These are phyloP conservation scores for Dipodomys stephensi DNA, from an alignment of 2,113 vertebrate genomes.

Conservation along the genomic window DNA sequence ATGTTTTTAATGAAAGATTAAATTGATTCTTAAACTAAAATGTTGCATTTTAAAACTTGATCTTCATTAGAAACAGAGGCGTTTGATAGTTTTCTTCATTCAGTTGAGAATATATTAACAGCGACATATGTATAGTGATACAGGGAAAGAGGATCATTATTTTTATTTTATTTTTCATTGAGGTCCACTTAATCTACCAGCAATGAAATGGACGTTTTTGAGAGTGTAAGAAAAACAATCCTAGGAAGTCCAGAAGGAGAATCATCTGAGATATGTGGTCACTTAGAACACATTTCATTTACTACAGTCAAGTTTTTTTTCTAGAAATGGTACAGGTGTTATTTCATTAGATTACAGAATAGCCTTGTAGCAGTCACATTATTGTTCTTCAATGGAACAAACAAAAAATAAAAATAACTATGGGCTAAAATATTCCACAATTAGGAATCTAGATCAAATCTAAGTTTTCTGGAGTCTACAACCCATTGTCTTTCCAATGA, in stretches of 20 bases:
- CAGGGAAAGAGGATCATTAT: background rate
- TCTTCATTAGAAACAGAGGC: background rate
- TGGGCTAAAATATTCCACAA: background rate
- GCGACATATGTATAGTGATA: background rate
- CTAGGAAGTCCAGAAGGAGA: background rate
- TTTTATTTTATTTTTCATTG: background rate
- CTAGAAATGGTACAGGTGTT: background rate
- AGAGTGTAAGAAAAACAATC: background rate
- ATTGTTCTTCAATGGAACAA: background rate
- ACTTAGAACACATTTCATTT: background rate
- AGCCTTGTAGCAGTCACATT: background rate
- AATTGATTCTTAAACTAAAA: background rate
- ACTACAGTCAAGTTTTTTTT: background rate
- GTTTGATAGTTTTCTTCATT: background rate
- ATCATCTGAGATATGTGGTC: background rate
- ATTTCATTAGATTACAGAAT: background rate
- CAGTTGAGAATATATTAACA: background rate
- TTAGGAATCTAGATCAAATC: background rate
- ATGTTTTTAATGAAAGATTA: constrained; percentile 15
- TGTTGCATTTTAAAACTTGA: background rate
- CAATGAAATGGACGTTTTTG: background rate
- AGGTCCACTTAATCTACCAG: background rate
- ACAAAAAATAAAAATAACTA: background rate
- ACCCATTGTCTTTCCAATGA: background rate
- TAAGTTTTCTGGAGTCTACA: background rate